phyloP scores from a whole-genome alignment of 1,140 invertebrate genomes.

The Trachelipus rathkii region DNA sequence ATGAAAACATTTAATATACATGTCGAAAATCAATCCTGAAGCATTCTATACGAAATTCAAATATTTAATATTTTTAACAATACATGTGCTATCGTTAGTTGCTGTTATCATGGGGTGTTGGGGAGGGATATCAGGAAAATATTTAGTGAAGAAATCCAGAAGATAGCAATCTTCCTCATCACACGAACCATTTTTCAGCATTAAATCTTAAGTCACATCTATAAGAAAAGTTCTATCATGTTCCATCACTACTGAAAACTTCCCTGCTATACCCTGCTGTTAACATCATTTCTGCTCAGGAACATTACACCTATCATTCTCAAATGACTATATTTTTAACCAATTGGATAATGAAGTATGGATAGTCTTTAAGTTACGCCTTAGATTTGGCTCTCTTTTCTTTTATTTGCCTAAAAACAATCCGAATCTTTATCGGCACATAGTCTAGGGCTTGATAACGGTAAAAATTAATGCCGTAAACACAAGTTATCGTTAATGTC shows the following conservation, averaged over 20 bases:
- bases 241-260: slow-evolving; percentile 52
- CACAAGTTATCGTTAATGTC: background rate
- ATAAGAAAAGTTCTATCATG: slow-evolving; percentile 51
- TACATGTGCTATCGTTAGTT: background rate
- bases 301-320: slow-evolving; percentile 23
- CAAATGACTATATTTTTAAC: slow-evolving; percentile 23
- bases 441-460: background rate
- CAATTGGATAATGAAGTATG: slow-evolving; percentile 26
- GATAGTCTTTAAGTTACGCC: slow-evolving; percentile 19
- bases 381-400: slow-evolving; percentile 12
- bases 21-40: background rate
- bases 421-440: background rate
- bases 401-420: slow-evolving; percentile 11
- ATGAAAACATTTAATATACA: background rate
- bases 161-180: slow-evolving; percentile 63
- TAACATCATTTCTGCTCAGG: slow-evolving; percentile 16
- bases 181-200: slow-evolving; percentile 63
- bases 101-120: background rate
- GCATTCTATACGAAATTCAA: background rate
- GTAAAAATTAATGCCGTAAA: slow-evolving; percentile 26
- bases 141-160: slow-evolving; percentile 12
- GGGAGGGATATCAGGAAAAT: background rate
- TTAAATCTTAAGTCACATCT: slow-evolving; percentile 62
- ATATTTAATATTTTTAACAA: background rate
- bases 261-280: slow-evolving; percentile 19